These are phyloP conservation scores for Vanessa atalanta DNA, from an alignment of 1,140 invertebrate species.

Conservation along the genomic window DNA sequence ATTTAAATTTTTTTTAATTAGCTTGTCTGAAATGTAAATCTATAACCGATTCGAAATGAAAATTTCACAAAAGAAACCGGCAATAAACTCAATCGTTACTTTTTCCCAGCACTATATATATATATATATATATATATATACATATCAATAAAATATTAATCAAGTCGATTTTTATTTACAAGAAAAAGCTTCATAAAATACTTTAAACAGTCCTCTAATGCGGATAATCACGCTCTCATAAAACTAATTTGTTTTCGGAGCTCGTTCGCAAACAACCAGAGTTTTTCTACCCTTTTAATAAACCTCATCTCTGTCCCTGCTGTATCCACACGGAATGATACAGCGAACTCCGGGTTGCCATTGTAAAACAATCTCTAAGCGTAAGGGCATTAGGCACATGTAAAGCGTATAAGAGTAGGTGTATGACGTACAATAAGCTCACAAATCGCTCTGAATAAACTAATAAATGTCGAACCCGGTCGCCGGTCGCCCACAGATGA, in stretches of 20 bases:
- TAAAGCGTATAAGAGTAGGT: background rate
- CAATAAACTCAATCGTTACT: too few species aligned
- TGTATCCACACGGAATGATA: conserved; percentile 1
- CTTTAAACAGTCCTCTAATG: conserved; percentile 37
- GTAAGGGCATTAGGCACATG: background rate
- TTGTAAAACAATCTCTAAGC: background rate
- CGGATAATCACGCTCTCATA: conserved; percentile 42
- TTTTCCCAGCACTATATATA: background rate
- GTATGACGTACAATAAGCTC: conserved; percentile 32
- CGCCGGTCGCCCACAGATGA: conserved; percentile 51
- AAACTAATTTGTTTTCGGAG: conserved; percentile 40
- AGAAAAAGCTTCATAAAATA: conserved; percentile 25
- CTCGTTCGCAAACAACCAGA: conserved; percentile 32
- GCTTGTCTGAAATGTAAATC: too few species aligned
- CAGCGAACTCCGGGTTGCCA: background rate
- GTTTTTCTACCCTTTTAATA: conserved; percentile 43
- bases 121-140: too few species aligned
- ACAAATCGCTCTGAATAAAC: conserved; percentile 56
- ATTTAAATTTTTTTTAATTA: too few species aligned
- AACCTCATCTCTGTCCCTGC: conserved; percentile 30
- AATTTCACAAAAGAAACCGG: too few species aligned
- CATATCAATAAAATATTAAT: background rate
- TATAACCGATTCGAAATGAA: too few species aligned
- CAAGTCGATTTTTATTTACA: background rate
- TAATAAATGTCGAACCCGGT: conserved; percentile 53